phyloP scores from a whole-genome alignment of 2,888 invertebrate species.

The Teinopalpus imperialis region DNA sequence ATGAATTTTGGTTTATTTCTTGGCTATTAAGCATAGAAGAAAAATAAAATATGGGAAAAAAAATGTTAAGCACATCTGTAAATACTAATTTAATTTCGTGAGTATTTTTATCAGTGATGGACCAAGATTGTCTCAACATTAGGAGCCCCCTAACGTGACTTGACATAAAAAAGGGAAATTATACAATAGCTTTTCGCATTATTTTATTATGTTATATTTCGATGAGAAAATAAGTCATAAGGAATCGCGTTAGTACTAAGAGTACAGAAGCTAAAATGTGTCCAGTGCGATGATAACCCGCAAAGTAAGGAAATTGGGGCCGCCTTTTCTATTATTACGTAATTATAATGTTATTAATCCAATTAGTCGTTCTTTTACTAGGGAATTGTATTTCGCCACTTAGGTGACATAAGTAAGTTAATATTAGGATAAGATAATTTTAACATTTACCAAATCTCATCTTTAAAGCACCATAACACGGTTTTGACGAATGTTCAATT shows the following conservation, averaged over 20 bases:
- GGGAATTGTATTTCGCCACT: conserved; percentile 61
- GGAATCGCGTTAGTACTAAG: too few relatives aligned
- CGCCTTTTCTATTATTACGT: conserved; percentile 69
- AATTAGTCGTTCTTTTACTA: conserved; percentile 53
- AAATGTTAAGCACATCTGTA: too few relatives aligned
- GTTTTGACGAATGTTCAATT: conserved; percentile 14
- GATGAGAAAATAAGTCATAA: background rate
- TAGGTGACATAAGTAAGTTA: conserved; percentile 63
- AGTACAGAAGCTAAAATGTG: background rate
- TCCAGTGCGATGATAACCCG: background rate
- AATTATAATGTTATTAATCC: conserved; percentile 51
- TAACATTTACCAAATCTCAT: conserved; percentile 70
- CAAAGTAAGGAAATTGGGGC: conserved; percentile 65
- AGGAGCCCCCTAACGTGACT: too few relatives aligned
- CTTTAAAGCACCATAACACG: conserved; percentile 19
- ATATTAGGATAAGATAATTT: conserved; percentile 54
- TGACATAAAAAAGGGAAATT: background rate
- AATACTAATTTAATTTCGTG: too few relatives aligned
- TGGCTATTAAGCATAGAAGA: too few relatives aligned
- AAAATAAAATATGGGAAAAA: too few relatives aligned
- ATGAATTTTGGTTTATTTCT: too few relatives aligned
- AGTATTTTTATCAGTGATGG: too few relatives aligned
- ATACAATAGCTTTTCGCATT: background rate
- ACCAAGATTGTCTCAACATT: too few relatives aligned
- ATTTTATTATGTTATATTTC: background rate